Conservation (phyloP, 2,113 vertebrate genomes). For the Hypanus sabinus region DNA sequence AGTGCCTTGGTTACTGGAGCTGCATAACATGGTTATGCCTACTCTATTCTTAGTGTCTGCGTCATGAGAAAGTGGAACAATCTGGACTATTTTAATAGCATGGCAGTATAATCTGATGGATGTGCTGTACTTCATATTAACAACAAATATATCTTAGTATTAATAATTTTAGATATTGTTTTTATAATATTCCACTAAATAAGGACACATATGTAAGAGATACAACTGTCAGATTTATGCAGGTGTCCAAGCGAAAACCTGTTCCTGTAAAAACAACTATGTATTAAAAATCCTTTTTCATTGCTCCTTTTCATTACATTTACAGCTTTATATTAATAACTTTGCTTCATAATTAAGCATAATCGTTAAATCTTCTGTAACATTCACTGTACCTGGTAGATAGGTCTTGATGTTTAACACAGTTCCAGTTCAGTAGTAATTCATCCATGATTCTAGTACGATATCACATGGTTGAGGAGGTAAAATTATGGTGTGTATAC, state of each 20-base stretch:
- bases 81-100: background rate
- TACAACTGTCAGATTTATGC: background rate
- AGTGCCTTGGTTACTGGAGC: background rate
- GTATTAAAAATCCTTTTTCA: background rate
- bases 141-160: background rate
- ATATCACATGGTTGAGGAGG: background rate
- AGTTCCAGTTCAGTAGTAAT: background rate
- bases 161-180: background rate
- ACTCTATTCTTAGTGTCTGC: background rate
- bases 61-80: background rate
- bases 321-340: slow-evolving; percentile 6
- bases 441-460: background rate
- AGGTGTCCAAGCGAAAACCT: background rate
- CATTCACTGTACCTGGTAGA: background rate
- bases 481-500: background rate
- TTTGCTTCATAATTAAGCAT: background rate
- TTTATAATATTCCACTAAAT: background rate
- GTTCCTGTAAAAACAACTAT: background rate
- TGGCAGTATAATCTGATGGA: background rate
- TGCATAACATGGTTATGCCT: background rate
- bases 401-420: background rate
- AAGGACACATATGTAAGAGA: background rate
- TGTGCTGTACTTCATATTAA: background rate
- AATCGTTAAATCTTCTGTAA: background rate
- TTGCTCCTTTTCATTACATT: background rate